Evolutionary conservation across 2,888 invertebrate genomes (phyloP).

Genomic region (Acronicta aceris): DNA sequence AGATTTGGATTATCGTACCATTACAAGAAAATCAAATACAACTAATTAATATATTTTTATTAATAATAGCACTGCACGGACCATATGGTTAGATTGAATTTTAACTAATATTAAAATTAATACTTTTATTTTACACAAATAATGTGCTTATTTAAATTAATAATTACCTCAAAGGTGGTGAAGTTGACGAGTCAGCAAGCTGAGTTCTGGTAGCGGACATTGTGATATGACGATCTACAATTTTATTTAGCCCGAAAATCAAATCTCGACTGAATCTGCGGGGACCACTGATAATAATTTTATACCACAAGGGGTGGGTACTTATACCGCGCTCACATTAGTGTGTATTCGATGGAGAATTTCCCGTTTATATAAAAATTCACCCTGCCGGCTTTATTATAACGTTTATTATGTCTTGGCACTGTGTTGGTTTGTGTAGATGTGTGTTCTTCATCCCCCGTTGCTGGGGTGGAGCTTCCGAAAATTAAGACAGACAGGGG

Average conservation of each 20-base stretch:
- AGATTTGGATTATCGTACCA: no score
- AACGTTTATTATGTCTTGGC: conserved; percentile 60
- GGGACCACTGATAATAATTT: conserved; percentile 67
- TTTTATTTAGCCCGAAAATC: conserved; percentile 46
- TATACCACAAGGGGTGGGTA: conserved; percentile 76
- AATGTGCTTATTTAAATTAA: conserved; percentile 16
- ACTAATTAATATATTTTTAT: no score
- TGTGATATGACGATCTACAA: conserved; percentile 11
- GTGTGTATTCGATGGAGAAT: conserved; percentile 44
- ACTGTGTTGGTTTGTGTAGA: conserved; percentile 17
- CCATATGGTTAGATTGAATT: no score
- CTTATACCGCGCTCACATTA: conserved; percentile 50
- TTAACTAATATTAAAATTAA: no score
- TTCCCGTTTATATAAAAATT: conserved; percentile 16
- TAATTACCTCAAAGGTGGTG: conserved; percentile 91
- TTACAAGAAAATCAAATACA: no score
- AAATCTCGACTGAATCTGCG: conserved; percentile 65
- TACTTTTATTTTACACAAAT: background rate
- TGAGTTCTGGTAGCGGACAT: conserved; percentile 89
- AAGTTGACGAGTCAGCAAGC: conserved; percentile 91
- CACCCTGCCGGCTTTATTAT: conserved; percentile 36
- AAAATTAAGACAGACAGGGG: conserved; percentile 66
- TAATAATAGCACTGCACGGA: no score
- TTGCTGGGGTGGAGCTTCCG: conserved; percentile 72
- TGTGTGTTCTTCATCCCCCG: conserved; percentile 62